Conservation (phyloP, 2,797 vertebrate species). For the Bovichtus diacanthus region DNA sequence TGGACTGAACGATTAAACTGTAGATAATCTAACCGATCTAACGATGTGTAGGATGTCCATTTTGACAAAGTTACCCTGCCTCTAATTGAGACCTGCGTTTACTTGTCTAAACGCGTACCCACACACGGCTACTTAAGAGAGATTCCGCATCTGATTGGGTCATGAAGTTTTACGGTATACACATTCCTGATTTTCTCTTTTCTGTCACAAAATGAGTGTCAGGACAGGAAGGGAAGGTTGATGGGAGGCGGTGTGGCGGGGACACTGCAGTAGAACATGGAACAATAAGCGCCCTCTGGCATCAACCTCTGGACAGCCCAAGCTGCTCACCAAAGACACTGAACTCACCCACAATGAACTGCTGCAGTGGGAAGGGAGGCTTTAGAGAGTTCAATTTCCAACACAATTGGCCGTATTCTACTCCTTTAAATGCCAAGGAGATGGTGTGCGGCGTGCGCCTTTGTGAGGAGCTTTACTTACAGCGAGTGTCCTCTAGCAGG, state of each 20-base stretch:
- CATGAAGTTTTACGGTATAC: neutral
- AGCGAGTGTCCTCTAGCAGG: slow-evolving; percentile 82
- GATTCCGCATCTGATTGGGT: no score
- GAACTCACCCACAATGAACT: slow-evolving; percentile 84
- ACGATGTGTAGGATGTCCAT: no score
- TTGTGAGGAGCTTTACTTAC: slow-evolving; percentile 84
- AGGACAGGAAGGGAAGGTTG: slow-evolving; percentile 64
- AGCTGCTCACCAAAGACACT: slow-evolving; percentile 83
- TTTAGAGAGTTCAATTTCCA: slow-evolving; percentile 89
- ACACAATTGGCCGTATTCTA: slow-evolving; percentile 88
- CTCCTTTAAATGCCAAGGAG: slow-evolving; percentile 86
- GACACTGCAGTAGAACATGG: slow-evolving; percentile 69
- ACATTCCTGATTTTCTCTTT: slow-evolving; percentile 30
- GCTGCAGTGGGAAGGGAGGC: slow-evolving; percentile 83
- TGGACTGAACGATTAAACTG: no score
- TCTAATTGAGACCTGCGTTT: no score
- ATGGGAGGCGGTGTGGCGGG: slow-evolving; percentile 58
- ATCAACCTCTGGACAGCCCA: slow-evolving; percentile 82
- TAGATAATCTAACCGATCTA: no score
- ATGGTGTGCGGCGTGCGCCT: slow-evolving; percentile 80
- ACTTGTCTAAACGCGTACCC: no score
- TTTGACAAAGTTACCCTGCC: no score
- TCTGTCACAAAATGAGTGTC: slow-evolving; percentile 62
- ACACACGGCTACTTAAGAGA: no score
- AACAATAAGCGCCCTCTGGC: slow-evolving; percentile 83